phyloP scores from a whole-genome alignment of 2,797 vertebrate genomes.

The Fratercula arctica region DNA sequence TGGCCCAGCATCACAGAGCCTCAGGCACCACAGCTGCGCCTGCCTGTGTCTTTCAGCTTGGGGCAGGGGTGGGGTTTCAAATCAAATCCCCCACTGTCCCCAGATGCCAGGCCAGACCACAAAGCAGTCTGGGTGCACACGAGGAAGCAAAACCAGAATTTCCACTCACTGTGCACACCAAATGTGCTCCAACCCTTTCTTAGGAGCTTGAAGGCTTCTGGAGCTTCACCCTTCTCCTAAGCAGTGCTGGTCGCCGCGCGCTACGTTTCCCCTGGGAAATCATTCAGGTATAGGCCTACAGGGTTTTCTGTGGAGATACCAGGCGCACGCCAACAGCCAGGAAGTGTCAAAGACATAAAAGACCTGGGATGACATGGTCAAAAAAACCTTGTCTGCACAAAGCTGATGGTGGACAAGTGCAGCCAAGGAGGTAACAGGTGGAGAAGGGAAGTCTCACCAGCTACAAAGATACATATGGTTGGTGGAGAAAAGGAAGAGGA shows the following conservation, averaged over 20 bases:
- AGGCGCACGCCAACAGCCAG: neutral
- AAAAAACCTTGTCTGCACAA: neutral
- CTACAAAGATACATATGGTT: neutral
- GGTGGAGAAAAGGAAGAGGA: neutral
- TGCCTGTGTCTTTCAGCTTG: fast-evolving
- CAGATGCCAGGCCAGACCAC: neutral
- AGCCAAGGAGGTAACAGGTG: neutral
- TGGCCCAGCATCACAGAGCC: fast-evolving
- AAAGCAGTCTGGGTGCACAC: neutral
- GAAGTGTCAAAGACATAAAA: neutral
- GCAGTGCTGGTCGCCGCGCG: fast-evolving
- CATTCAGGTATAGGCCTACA: neutral
- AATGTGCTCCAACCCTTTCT: neutral
- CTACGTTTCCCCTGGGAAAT: neutral
- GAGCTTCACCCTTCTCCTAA: neutral
- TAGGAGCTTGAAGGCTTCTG: neutral
- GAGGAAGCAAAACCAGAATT: neutral
- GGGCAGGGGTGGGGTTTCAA: neutral
- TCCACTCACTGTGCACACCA: too few relatives aligned
- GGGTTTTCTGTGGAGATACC: neutral
- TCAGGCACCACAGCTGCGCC: fast-evolving
- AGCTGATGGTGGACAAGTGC: neutral
- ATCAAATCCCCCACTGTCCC: neutral
- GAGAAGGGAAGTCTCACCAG: neutral
- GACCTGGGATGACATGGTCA: neutral